phyloP scores from a whole-genome alignment of 2,113 vertebrate genomes.

The Odobenus rosmarus region DNA sequence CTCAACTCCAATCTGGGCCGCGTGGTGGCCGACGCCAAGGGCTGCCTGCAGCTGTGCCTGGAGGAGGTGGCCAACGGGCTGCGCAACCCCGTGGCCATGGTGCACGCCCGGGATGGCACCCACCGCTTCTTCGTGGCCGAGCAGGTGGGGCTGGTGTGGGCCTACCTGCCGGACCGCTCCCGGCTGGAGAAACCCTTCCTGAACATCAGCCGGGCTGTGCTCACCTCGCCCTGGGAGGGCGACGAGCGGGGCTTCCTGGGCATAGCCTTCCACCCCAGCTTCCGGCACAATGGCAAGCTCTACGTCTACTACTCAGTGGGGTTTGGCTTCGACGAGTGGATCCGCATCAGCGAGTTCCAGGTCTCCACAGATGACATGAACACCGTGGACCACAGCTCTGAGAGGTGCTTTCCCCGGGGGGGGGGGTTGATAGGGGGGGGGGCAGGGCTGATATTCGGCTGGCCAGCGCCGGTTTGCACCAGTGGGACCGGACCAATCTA shows the following conservation, averaged over 20 bases:
- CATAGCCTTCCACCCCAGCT: conserved; percentile 93
- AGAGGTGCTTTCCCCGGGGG: conserved; percentile 87
- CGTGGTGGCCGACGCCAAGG: conserved; percentile 86
- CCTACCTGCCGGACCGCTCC: conserved; percentile 91
- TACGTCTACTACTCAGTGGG: conserved; percentile 97
- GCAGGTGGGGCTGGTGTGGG: conserved; percentile 96
- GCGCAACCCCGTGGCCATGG: conserved; percentile 95
- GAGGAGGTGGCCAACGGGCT: conserved; percentile 93
- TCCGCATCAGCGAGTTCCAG: conserved; percentile 97
- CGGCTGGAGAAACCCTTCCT: conserved; percentile 92
- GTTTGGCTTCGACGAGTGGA: conserved; percentile 90
- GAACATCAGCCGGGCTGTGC: conserved; percentile 92
- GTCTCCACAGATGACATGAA: conserved; percentile 92
- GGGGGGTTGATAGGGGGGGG: not conserved
- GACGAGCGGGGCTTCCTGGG: conserved; percentile 97
- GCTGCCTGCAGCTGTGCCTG: conserved; percentile 96
- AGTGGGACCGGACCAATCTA: rapidly evolving
- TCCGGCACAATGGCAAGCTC: conserved; percentile 92
- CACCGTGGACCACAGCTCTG: conserved; percentile 93
- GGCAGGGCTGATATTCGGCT: not conserved
- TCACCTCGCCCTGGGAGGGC: conserved; percentile 97
- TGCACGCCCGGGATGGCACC: conserved; percentile 94
- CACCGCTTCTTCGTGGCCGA: conserved; percentile 96
- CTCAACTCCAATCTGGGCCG: conserved; percentile 92
- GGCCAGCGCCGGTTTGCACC: rapidly evolving